Evolutionary conservation across 35 echinoderm and acorn worm species (phyloP).

Genomic region (Apostichopus japonicus): DNA sequence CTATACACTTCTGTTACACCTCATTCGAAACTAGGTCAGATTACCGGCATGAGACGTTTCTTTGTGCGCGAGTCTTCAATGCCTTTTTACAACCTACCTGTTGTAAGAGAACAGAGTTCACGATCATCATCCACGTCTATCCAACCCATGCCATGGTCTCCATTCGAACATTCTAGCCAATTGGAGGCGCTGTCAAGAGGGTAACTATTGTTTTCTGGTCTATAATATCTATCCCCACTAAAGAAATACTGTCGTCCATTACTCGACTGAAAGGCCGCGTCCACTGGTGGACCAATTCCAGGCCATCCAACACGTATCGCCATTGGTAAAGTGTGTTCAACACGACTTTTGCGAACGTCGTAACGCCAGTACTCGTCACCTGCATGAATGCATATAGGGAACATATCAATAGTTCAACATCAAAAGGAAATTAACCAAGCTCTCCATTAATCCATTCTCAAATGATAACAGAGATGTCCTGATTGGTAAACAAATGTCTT

Average conservation of each 20-base stretch:
- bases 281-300: background rate
- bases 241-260: background rate
- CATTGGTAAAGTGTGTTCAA: background rate
- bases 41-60: no score
- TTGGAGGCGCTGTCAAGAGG: background rate
- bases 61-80: no score
- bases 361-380: slow-evolving; percentile 19
- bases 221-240: background rate
- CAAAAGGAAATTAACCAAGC: no score
- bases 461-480: no score
- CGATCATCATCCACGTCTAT: background rate
- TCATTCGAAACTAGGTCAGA: no score
- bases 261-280: slow-evolving; percentile 6
- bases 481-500: no score
- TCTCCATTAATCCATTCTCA: no score
- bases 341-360: background rate
- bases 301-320: background rate
- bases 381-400: background rate
- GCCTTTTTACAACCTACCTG: no score
- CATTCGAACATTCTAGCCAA: background rate
- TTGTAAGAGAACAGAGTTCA: no score
- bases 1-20: no score
- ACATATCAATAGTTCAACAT: no score
- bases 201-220: background rate
- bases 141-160: no score